Evolutionary conservation across 2,113 vertebrate genomes (phyloP), one percentile per base, ranked within the genome.

Genomic region (Limnothrissa miodon): DNA sequence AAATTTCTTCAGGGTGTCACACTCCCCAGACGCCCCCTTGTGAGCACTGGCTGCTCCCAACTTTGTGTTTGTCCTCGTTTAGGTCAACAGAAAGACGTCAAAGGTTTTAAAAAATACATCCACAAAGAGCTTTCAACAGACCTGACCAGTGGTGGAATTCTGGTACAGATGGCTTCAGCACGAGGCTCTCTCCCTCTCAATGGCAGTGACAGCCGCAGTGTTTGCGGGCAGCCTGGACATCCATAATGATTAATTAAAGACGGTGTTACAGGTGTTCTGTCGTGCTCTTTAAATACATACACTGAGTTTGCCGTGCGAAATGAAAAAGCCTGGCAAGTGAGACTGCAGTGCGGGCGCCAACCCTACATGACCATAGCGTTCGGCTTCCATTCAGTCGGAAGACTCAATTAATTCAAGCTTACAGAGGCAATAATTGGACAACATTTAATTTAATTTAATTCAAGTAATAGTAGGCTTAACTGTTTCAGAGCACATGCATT

Each of bases 1-100:
- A 88, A 92, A 90, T 85, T 88, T 91, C 89, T 86, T 51, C n/a
- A 78, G 74, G 81, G 39, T 90, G 83, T 88, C 82, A 89, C 45
- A 79, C 78, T 85, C 85, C 80, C 82, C 86, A 4, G 90, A 90
- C 85, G 45, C 39, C 80, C 78, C 46, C 79, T 51, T 46, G 59
- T 81, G 70, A 82, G 80, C 83, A 79, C 80, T 84, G 83, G 29
- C 29, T 33, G 10, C 11, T 74, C 66, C 15, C 17, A 74, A 13
- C 66, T 33, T 17, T 15, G 4, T 11, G 53, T 62, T 33, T 15
- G 45, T 66, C n/a, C 25, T 19, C 15, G 42, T 36, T 45, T 81
- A 78, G 79, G 53, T 82, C 78, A 83, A 36, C 80, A 62, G 33
- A 19, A 80, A 33, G 84, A 48, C 44, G 70, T 39, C 56, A 46